Base-by-base conservation (phyloP, 2,797 vertebrate species). In the Poeciliopsis gracilis region DNA sequence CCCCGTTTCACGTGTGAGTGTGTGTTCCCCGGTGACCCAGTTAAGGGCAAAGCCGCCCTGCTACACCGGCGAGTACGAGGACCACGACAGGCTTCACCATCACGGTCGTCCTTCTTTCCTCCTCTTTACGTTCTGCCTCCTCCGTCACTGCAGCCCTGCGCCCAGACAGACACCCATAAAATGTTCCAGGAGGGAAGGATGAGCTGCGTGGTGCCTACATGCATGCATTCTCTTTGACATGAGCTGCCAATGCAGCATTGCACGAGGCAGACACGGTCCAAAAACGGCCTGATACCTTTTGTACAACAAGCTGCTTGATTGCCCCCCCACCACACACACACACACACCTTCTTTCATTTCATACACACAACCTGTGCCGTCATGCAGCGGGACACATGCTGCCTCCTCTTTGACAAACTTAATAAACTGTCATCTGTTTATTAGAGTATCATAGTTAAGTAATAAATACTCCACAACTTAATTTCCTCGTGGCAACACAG, bases 11-110 rank as follows among this genome's bases (percentile, higher is more conserved):
- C 90, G 77, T 92, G 78, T 92, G 88, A 91, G 72, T 75, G 72
- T 90, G 85, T 90, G 86, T 81, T 92, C 91, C 89, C 91, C 10
- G 80, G 86, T 94, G 94, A 95, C 95, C 95, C 94, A 95, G 82
- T 95, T 95, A 89, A 91, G 91, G 91, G 91, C 89, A 89, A 88
- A 92, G 79, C 80, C 11, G n/a, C 89, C 90, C 78, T 86, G 82
- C 78, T 85, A 85, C 73, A 67, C 76, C 59, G n/a, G 78, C 82
- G 84, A 75, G 75, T 75, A 45, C 9, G 13, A 79, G 84, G 90
- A 80, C 85, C 89, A 87, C 11, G 20, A 72, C 80, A 69, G 70
- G 72, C 88, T 87, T 86, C 78, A 59, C 71, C 46, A 28, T 82
- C 82, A 80, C 82, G 9, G 41, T 66, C 61, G 59, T 75, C 77